Conservation (phyloP, 2,797 vertebrate species). For the Malacoraja senta region DNA sequence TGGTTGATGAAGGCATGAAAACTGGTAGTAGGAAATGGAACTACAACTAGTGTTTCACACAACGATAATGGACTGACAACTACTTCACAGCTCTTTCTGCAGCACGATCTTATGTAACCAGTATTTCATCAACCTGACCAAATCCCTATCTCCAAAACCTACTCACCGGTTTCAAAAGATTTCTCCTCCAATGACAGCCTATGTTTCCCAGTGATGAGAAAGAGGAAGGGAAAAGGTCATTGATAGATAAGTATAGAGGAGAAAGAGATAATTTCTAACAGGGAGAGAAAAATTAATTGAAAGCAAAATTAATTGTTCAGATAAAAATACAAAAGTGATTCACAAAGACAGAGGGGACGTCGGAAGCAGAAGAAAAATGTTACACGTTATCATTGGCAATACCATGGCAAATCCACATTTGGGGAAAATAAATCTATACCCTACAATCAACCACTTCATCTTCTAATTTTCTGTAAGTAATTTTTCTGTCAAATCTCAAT, state of each 20-base stretch:
- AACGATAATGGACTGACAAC: background rate
- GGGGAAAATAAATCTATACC: background rate
- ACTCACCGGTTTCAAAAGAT: background rate
- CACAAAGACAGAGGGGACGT: background rate
- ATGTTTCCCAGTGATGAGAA: slow-evolving; percentile 5
- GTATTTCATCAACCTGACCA: background rate
- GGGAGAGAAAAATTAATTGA: background rate
- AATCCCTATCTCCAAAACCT: background rate
- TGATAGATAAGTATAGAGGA: background rate
- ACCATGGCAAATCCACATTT: background rate
- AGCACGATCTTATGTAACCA: background rate
- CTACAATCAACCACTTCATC: background rate
- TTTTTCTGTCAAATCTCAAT: background rate
- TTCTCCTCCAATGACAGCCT: background rate
- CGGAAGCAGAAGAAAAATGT: background rate
- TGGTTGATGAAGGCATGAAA: background rate
- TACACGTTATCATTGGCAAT: background rate
- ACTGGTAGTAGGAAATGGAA: background rate
- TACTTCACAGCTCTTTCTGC: background rate
- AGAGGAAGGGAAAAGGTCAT: background rate
- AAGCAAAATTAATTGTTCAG: background rate
- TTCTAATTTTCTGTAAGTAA: background rate
- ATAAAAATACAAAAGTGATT: background rate
- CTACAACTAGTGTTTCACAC: background rate
- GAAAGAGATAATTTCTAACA: background rate